Conservation (phyloP, 2,113 vertebrate genomes). For the Cebidichthys violaceus region DNA sequence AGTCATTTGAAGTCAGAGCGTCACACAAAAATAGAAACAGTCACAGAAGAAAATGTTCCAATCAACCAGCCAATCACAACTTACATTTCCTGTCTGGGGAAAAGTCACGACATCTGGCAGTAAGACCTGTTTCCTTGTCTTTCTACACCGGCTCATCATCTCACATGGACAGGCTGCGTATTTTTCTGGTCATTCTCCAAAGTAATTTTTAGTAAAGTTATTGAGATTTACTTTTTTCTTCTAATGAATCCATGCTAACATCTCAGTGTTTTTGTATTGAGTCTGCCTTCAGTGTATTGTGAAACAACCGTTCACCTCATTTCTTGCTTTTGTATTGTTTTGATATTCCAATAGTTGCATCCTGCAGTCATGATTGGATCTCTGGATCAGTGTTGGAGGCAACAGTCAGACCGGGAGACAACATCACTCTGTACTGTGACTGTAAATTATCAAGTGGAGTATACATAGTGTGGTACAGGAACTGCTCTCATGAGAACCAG, state of each 20-base stretch:
- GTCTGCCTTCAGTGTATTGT: not conserved
- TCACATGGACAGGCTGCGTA: not conserved
- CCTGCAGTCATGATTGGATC: not conserved
- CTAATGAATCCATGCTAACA: too few species aligned
- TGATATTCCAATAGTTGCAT: not conserved
- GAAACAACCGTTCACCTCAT: not conserved
- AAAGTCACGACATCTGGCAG: not conserved
- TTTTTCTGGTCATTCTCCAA: not conserved
- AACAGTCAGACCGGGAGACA: conserved; percentile 3
- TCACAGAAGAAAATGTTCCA: conserved; percentile 5
- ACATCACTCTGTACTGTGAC: conserved; percentile 55
- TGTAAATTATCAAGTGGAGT: not conserved
- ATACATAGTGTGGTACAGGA: conserved; percentile 52
- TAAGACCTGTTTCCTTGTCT: not conserved
- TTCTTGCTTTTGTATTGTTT: not conserved
- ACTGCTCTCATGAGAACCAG: conserved; percentile 57
- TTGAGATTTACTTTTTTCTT: too few species aligned
- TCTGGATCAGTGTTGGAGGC: not conserved
- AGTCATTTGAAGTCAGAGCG: too few species aligned
- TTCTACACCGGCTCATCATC: not conserved
- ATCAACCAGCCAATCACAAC: conserved; percentile 31
- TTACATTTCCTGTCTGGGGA: not conserved
- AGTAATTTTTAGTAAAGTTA: conserved; percentile 10
- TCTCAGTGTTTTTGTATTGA: not conserved
- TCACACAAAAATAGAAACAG: too few species aligned